These are phyloP conservation scores for Anolis sagrei DNA, from an alignment of 2,113 vertebrate species.

Conservation along the genomic window DNA sequence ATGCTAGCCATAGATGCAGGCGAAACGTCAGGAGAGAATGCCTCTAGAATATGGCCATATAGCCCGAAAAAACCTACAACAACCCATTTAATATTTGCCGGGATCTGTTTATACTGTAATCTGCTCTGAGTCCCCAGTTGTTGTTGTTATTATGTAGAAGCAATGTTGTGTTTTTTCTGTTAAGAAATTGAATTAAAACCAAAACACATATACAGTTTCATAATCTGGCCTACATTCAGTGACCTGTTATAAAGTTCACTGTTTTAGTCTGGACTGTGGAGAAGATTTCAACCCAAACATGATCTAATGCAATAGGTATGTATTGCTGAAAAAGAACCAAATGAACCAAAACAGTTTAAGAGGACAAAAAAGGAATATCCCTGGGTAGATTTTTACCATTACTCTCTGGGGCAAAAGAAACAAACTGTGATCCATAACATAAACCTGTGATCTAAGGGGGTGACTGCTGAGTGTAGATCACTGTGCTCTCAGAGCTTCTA, in stretches of 20 bases:
- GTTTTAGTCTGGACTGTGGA: constrained; percentile 26
- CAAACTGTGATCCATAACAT: background rate
- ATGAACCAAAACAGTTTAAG: background rate
- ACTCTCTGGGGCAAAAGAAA: background rate
- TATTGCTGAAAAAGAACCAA: background rate
- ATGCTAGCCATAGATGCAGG: too few species aligned
- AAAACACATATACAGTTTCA: background rate
- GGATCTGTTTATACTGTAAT: too few species aligned
- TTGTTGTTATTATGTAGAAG: too few species aligned
- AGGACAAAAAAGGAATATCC: constrained; percentile 27
- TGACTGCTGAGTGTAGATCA: background rate
- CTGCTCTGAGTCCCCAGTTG: too few species aligned
- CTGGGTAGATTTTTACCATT: background rate
- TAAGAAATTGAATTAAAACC: too few species aligned
- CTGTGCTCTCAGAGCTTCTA: background rate
- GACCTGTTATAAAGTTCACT: constrained; percentile 44
- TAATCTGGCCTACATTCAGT: accelerated
- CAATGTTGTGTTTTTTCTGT: too few species aligned
- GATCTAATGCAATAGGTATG: constrained; percentile 41
- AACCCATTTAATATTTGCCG: too few species aligned
- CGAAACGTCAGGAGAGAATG: too few species aligned
- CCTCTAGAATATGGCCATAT: too few species aligned
- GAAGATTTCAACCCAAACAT: constrained; percentile 39
- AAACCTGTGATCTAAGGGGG: background rate
- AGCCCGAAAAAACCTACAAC: too few species aligned